Evolutionary conservation across 1,140 invertebrate species (phyloP).

Genomic region (Whitmania pigra): DNA sequence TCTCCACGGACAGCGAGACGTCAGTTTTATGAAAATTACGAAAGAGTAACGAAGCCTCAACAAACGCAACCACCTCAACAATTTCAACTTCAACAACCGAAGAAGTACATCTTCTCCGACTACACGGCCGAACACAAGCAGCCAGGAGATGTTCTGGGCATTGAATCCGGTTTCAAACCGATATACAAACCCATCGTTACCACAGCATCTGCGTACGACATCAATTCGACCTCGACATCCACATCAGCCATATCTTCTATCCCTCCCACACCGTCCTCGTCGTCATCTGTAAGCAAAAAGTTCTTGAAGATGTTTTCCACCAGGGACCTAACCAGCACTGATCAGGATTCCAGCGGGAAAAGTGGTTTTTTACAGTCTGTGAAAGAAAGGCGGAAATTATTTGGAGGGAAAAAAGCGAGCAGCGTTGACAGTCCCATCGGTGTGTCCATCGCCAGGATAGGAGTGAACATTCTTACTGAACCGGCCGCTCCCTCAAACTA

Average conservation of each 20-base stretch:
- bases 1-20: slow-evolving; percentile 12
- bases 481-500: slow-evolving; percentile 16
- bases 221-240: not conserved
- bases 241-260: not conserved
- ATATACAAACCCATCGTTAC: not conserved
- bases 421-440: slow-evolving; percentile 15
- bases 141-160: not conserved
- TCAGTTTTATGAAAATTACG: slow-evolving; percentile 17
- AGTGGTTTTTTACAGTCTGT: slow-evolving; percentile 14
- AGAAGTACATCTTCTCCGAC: slow-evolving; percentile 4
- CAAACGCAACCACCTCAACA: not conserved
- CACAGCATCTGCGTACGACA: not conserved
- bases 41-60: not conserved
- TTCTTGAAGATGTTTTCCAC: slow-evolving; percentile 6
- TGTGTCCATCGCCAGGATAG: slow-evolving; percentile 17
- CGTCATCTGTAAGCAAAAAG: not conserved
- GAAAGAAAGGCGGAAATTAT: slow-evolving; percentile 17
- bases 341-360: not conserved
- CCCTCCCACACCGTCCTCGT: not conserved
- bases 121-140: slow-evolving; percentile 5
- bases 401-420: slow-evolving; percentile 12
- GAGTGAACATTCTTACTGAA: slow-evolving; percentile 11
- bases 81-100: not conserved
- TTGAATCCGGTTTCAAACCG: not conserved
- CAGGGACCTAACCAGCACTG: not conserved